Evolutionary conservation across 1,140 invertebrate genomes (phyloP).

Genomic region (Eufriesea mexicana): DNA sequence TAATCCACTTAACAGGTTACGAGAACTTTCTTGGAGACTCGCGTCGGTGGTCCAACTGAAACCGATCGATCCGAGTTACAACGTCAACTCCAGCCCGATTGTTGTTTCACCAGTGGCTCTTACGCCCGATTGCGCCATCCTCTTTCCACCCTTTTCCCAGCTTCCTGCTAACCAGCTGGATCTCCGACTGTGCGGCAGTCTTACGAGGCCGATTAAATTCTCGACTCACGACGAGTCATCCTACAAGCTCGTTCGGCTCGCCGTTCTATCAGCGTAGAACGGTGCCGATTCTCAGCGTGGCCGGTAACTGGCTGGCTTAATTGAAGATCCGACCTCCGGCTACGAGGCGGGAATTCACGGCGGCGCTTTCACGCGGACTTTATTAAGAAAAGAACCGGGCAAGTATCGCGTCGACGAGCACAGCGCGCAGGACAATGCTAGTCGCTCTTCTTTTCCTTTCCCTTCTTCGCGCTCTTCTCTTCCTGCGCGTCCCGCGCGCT

Average conservation of each 20-base stretch:
- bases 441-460: neutral
- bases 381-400: constrained; percentile 38
- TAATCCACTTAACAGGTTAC: constrained; percentile 21
- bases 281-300: no score
- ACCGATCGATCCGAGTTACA: constrained; percentile 8
- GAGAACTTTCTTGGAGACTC: neutral
- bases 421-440: constrained; percentile 39
- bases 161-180: neutral
- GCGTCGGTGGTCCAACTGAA: neutral
- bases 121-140: neutral
- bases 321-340: constrained; percentile 17
- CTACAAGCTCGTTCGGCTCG: neutral
- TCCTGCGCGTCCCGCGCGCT: neutral
- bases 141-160: neutral
- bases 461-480: neutral
- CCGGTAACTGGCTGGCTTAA: constrained; percentile 21
- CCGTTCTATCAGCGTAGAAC: neutral
- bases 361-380: constrained; percentile 48
- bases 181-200: neutral
- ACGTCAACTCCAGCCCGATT: constrained; percentile 17
- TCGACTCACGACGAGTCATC: neutral
- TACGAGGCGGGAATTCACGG: constrained; percentile 1
- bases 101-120: neutral
- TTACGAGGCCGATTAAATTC: constrained; percentile 2
- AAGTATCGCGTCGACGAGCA: constrained; percentile 42